These are phyloP conservation scores for Capitulum mitella DNA, from an alignment of 2,888 invertebrate genomes.

Conservation along the genomic window DNA sequence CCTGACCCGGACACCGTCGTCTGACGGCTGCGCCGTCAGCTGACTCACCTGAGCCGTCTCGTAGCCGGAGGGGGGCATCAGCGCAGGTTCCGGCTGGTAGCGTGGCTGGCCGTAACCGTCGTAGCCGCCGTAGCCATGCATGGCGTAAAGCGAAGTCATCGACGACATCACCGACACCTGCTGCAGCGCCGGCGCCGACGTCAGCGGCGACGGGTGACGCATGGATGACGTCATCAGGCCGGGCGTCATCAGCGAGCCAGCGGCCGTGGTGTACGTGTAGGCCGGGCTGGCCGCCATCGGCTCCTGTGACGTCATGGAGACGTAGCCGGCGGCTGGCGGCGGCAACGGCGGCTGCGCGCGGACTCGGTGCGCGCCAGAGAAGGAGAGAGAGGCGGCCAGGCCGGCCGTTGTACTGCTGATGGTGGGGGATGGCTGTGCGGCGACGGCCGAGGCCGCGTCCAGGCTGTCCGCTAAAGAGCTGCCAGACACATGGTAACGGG, in stretches of 20 bases:
- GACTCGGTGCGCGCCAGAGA: not conserved
- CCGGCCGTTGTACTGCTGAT: not conserved
- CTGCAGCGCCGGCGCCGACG: not conserved
- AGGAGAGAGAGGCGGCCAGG: not conserved
- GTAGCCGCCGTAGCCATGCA: not conserved
- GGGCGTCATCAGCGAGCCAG: not conserved
- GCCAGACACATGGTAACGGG: not conserved
- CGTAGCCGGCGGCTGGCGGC: not conserved
- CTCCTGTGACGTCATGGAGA: not conserved
- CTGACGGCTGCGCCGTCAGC: too few relatives aligned
- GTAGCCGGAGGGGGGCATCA: not conserved
- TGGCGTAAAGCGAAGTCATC: conserved; percentile 12
- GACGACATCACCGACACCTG: conserved; percentile 16
- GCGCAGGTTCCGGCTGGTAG: not conserved
- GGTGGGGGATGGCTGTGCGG: not conserved
- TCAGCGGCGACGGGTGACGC: conserved; percentile 7
- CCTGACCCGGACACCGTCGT: too few relatives aligned
- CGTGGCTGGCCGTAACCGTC: not conserved
- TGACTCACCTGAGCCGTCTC: not conserved
- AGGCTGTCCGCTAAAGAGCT: not conserved
- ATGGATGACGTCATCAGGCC: not conserved
- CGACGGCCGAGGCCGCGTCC: too few relatives aligned
- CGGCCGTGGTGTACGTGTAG: conserved; percentile 2
- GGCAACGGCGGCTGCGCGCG: not conserved
- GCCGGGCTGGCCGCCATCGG: not conserved